These are phyloP conservation scores for Drosophila ironensis DNA, from an alignment of 1,140 invertebrate species.

Conservation along the genomic window DNA sequence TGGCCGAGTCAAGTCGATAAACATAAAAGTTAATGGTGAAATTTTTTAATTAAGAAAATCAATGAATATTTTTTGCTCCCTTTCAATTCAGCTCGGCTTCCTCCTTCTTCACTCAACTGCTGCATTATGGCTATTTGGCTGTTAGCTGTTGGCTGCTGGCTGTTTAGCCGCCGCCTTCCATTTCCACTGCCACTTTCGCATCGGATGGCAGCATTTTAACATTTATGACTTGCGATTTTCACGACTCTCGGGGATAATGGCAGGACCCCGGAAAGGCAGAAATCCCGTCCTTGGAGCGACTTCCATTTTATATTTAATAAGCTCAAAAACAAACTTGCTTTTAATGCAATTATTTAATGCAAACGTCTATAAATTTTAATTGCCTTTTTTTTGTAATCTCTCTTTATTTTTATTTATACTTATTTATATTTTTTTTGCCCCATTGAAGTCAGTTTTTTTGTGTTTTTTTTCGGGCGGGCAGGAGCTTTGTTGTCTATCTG, in stretches of 20 bases:
- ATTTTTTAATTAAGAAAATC: conserved; percentile 80
- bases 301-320: conserved; percentile 42
- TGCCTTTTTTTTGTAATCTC: conserved; percentile 43
- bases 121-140: conserved; percentile 36
- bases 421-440: background rate
- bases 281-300: conserved; percentile 2
- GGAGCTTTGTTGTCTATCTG: background rate
- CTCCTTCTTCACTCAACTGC: background rate
- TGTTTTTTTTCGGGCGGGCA: background rate
- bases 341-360: conserved; percentile 66
- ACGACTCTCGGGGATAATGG: conserved; percentile 26
- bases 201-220: conserved; percentile 37
- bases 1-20: conserved; percentile 56
- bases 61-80: conserved; percentile 68
- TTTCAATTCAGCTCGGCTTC: conserved; percentile 3
- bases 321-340: conserved; percentile 48
- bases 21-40: conserved; percentile 74
- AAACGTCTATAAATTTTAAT: conserved; percentile 72
- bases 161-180: background rate
- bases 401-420: background rate
- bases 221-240: conserved; percentile 50
- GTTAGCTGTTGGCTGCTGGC: conserved; percentile 4
- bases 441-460: background rate
- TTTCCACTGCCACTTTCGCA: conserved; percentile 5
- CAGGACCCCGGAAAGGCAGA: background rate